phyloP scores from a whole-genome alignment of 2,888 invertebrate genomes.

The Choreutis nemorana region DNA sequence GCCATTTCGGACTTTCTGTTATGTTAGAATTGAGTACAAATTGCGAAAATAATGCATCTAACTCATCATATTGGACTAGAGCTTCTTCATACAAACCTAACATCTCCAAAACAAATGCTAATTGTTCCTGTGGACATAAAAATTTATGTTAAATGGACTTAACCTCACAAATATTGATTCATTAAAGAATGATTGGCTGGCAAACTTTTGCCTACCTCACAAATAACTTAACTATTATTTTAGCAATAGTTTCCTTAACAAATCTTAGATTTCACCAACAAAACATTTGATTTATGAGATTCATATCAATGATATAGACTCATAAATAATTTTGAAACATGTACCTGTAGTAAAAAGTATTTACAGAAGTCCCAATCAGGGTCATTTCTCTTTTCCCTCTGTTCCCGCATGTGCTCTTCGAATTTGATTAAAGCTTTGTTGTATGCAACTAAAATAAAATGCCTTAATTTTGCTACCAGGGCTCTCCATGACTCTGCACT shows the following conservation, averaged over 20 bases:
- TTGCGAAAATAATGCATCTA: constrained; percentile 96
- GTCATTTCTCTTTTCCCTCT: constrained; percentile 90
- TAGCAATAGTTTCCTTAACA: no score
- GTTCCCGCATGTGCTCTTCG: constrained; percentile 89
- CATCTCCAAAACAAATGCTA: constrained; percentile 95
- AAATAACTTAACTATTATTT: neutral
- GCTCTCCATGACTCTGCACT: constrained; percentile 92
- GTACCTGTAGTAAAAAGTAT: constrained; percentile 91
- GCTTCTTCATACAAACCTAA: constrained; percentile 93
- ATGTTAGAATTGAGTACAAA: constrained; percentile 94
- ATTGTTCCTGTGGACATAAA: constrained; percentile 86
- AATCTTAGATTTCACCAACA: no score
- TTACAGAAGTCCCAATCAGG: constrained; percentile 93
- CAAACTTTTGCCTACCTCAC: no score
- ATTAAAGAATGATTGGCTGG: no score
- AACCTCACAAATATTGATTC: neutral
- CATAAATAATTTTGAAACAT: constrained; percentile 1
- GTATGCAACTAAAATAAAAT: constrained; percentile 85
- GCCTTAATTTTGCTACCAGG: constrained; percentile 82
- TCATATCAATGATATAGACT: no score
- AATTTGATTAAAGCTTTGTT: constrained; percentile 85
- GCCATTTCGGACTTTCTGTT: constrained; percentile 87
- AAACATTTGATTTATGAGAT: no score
- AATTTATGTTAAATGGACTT: no score
- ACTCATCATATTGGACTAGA: constrained; percentile 94